phyloP scores from a whole-genome alignment of 2,797 vertebrate genomes.

The Neostethus bicornis region DNA sequence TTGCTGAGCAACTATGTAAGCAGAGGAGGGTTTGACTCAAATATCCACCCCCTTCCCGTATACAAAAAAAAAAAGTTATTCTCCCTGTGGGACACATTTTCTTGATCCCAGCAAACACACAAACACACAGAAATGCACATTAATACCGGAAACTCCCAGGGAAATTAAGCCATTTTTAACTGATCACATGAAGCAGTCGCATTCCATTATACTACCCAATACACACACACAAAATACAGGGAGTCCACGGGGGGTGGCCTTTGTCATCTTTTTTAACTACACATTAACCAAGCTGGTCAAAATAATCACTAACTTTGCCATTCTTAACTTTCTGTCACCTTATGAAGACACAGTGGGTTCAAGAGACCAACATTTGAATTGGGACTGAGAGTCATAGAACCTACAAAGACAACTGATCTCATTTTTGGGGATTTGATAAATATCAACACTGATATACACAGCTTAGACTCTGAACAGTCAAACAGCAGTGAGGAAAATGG shows the following conservation, averaged over 20 bases:
- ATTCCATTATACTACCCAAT: slow-evolving; percentile 44
- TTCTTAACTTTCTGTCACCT: slow-evolving; percentile 26
- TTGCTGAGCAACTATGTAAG: slow-evolving; percentile 26
- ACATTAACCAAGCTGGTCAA: slow-evolving; percentile 66
- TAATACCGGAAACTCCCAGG: slow-evolving; percentile 70
- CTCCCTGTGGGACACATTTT: slow-evolving; percentile 45
- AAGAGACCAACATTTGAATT: neutral
- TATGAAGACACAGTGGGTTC: slow-evolving; percentile 6
- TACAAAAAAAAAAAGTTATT: slow-evolving; percentile 9
- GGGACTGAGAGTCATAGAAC: neutral
- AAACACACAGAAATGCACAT: slow-evolving; percentile 5
- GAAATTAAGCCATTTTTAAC: slow-evolving; percentile 60
- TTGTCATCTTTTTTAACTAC: slow-evolving; percentile 43
- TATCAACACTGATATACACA: slow-evolving; percentile 34
- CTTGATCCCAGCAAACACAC: slow-evolving; percentile 53
- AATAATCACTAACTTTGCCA: slow-evolving; percentile 48
- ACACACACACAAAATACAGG: slow-evolving; percentile 2
- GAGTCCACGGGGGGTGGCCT: slow-evolving; percentile 50
- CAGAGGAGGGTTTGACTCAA: slow-evolving; percentile 39
- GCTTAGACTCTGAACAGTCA: slow-evolving; percentile 9
- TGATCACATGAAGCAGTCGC: slow-evolving; percentile 58
- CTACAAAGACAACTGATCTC: slow-evolving; percentile 17
- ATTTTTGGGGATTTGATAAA: too few species aligned
- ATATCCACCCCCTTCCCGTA: slow-evolving; percentile 34
- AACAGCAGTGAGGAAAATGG: neutral